A percentile compares a stretch with the other conserved stretches of the same genome.
phyloP scores from a whole-genome alignment of 2,888 invertebrate species.

The Homarus gammarus region DNA sequence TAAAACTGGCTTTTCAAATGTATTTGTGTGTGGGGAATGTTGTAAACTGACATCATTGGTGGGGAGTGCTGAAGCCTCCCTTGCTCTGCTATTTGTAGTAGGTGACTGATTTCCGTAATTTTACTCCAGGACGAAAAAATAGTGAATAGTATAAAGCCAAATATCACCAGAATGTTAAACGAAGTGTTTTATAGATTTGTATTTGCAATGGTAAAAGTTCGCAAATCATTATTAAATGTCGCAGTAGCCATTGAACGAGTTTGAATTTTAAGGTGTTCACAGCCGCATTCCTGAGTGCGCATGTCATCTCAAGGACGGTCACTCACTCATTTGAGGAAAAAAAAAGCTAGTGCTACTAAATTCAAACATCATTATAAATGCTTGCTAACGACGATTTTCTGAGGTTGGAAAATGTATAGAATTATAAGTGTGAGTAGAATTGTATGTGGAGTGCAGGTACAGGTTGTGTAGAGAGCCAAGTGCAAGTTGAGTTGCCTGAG shows the following conservation, averaged over 20 bases:
- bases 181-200: no score
- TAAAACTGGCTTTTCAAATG: no score
- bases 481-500: neutral
- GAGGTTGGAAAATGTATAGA: no score
- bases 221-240: neutral
- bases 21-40: no score
- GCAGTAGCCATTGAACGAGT: neutral
- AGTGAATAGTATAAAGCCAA: neutral
- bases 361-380: neutral
- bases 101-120: neutral
- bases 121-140: neutral
- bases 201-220: no score
- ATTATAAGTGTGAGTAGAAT: neutral
- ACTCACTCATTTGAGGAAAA: conserved; percentile 23
- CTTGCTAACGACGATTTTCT: neutral
- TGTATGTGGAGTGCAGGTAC: neutral
- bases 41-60: no score
- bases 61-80: neutral
- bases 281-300: conserved; percentile 53
- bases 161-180: neutral
- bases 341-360: neutral
- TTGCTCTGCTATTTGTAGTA: neutral
- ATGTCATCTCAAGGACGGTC: conserved; percentile 55
- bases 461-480: neutral
- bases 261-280: neutral